Evolutionary conservation across 2,113 vertebrate species (phyloP).

Genomic region (Tautogolabrus adspersus): DNA sequence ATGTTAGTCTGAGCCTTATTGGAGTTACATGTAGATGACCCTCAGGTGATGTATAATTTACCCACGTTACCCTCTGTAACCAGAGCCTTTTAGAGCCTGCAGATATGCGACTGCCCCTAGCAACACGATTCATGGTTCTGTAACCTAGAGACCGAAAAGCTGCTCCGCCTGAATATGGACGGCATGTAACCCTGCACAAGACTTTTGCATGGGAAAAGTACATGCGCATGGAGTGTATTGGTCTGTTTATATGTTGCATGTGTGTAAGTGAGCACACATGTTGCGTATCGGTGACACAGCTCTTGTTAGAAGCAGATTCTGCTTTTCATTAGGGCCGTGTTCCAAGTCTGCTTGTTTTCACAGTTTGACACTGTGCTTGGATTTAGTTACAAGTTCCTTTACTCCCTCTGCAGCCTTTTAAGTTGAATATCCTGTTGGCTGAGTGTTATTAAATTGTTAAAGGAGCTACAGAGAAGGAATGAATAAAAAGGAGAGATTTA

Average conservation of each 20-base stretch:
- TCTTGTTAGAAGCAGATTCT: constrained; percentile 54
- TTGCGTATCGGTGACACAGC: constrained; percentile 22
- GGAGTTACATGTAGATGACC: constrained; percentile 63
- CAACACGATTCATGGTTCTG: constrained; percentile 56
- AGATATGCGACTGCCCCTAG: constrained; percentile 60
- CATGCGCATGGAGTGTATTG: not conserved
- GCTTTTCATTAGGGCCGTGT: constrained; percentile 70
- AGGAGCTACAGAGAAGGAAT: constrained; percentile 34
- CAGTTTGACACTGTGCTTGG: constrained; percentile 69
- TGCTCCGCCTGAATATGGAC: constrained; percentile 46
- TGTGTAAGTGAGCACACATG: constrained; percentile 39
- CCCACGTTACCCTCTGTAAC: constrained; percentile 69
- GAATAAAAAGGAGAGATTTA: constrained; percentile 31
- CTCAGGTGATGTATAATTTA: constrained; percentile 83
- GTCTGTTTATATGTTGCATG: constrained; percentile 26
- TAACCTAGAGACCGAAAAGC: constrained; percentile 69
- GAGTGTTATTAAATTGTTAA: constrained; percentile 62
- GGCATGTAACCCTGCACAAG: constrained; percentile 7
- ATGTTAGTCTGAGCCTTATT: constrained; percentile 50
- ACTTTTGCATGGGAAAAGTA: not conserved
- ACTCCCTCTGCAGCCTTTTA: constrained; percentile 66
- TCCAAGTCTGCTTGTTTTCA: constrained; percentile 72
- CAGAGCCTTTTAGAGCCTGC: constrained; percentile 63
- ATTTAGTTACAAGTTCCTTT: constrained; percentile 73
- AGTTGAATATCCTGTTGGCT: constrained; percentile 68